Conservation (phyloP, 2,113 vertebrate genomes). For the Strigops habroptila region DNA sequence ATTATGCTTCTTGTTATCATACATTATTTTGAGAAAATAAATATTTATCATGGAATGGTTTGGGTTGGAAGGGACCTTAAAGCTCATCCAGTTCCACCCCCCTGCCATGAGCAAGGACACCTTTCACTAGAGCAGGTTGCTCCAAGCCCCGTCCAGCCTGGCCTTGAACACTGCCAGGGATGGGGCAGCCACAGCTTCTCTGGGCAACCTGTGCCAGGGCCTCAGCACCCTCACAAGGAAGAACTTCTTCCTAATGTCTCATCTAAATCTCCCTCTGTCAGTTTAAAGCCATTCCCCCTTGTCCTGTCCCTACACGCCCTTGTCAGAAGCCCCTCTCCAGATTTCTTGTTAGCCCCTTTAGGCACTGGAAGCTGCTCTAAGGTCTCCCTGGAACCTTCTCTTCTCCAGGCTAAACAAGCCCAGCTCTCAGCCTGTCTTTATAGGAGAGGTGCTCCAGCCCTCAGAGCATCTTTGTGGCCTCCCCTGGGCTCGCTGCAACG, state of each 20-base stretch:
- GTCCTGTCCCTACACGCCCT: background rate
- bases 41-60: background rate
- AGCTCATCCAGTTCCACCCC: background rate
- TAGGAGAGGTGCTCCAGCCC: background rate
- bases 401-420: background rate
- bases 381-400: background rate
- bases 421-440: background rate
- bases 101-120: background rate
- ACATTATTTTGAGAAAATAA: background rate
- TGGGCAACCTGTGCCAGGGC: too few relatives aligned
- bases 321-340: background rate
- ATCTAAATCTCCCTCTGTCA: background rate
- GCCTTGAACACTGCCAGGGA: background rate
- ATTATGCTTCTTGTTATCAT: background rate
- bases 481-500: background rate
- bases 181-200: too few relatives aligned
- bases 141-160: background rate
- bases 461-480: background rate
- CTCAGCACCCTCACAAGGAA: background rate
- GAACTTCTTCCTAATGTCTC: too few relatives aligned
- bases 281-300: background rate
- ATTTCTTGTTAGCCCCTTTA: background rate
- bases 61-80: background rate
- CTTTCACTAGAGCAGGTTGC: background rate
- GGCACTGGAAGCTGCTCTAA: background rate